Evolutionary conservation across 2,888 invertebrate species (phyloP).

Genomic region (Protophormia terraenovae): DNA sequence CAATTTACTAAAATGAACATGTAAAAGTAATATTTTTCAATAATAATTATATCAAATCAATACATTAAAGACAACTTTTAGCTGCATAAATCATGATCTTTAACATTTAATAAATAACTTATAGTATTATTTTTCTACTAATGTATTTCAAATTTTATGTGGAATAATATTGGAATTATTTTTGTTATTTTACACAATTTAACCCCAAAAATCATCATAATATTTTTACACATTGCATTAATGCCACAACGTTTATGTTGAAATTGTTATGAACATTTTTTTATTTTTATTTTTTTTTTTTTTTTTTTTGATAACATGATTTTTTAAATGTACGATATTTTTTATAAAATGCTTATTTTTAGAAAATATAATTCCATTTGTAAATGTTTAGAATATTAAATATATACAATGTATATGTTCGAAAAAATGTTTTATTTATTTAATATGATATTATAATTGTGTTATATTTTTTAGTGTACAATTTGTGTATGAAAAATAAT

Average conservation of each 20-base stretch:
- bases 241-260: background rate
- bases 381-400: background rate
- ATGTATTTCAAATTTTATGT: too few species aligned
- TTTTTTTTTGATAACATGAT: background rate
- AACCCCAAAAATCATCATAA: constrained; percentile 26
- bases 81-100: constrained; percentile 20
- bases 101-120: background rate
- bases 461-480: background rate
- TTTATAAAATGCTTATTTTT: background rate
- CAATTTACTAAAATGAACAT: background rate
- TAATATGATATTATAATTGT: background rate
- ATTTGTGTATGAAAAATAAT: background rate
- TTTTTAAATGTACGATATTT: background rate
- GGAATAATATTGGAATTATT: background rate
- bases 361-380: background rate
- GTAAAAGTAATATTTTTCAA: background rate
- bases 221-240: background rate
- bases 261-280: background rate
- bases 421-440: background rate
- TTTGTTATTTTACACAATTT: constrained; percentile 8
- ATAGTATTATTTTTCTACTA: background rate
- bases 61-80: background rate
- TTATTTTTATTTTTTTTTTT: too few species aligned
- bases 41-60: constrained; percentile 13
- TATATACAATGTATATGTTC: background rate